phyloP scores from a whole-genome alignment of 2,113 vertebrate species.

The Rhadina sibilatrix region DNA sequence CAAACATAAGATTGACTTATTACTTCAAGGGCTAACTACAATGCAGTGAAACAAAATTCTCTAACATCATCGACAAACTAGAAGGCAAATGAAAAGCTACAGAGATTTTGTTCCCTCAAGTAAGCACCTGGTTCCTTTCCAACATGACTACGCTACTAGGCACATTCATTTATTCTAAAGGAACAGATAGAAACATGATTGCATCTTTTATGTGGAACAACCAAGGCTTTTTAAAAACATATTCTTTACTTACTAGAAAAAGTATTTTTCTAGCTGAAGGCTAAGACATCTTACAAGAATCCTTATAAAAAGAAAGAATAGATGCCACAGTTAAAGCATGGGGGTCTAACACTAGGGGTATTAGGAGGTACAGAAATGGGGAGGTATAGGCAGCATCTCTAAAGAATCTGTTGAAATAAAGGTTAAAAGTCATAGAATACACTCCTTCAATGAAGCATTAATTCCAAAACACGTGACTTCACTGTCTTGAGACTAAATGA shows the following conservation, averaged over 20 bases:
- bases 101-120: not conserved
- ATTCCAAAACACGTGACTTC: fast-evolving
- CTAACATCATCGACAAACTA: not conserved
- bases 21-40: not conserved
- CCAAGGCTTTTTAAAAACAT: not conserved
- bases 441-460: not conserved
- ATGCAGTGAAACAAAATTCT: not conserved
- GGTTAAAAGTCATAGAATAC: not conserved
- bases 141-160: not conserved
- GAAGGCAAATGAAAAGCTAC: not conserved
- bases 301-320: not conserved
- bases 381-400: not conserved
- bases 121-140: not conserved
- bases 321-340: not conserved
- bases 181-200: not conserved
- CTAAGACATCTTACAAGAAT: not conserved
- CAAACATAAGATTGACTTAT: not conserved
- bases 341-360: not conserved
- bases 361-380: not conserved
- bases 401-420: not conserved
- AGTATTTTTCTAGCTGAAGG: not conserved
- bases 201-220: not conserved
- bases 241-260: not conserved
- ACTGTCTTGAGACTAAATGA: not conserved
- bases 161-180: not conserved